Conservation (phyloP, 2,113 vertebrate species). For the Tenebrosternarchus preto region DNA sequence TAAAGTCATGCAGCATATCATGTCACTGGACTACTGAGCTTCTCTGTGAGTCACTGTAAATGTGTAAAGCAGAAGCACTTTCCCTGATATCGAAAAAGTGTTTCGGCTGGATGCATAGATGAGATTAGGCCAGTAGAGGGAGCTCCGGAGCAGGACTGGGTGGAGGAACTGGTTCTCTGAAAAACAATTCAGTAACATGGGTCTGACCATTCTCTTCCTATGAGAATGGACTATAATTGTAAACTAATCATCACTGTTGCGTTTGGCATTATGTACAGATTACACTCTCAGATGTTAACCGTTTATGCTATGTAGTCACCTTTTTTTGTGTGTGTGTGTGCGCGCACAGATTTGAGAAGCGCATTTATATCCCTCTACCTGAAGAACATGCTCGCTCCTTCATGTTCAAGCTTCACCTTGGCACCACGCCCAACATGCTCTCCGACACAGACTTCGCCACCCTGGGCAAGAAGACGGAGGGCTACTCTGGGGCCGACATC, state of each 20-base stretch:
- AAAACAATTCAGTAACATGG: too few species aligned
- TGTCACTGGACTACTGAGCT: not conserved
- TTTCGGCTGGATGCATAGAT: not conserved
- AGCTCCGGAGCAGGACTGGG: too few species aligned
- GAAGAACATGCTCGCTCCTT: constrained; percentile 89
- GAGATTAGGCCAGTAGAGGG: not conserved
- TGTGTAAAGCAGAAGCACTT: not conserved
- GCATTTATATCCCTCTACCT: constrained; percentile 96
- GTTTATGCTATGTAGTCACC: too few species aligned
- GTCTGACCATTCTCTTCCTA: not conserved
- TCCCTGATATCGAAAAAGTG: not conserved
- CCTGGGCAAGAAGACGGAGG: constrained; percentile 86
- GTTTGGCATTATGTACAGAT: constrained; percentile 6
- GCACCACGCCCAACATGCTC: constrained; percentile 82
- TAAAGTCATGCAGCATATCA: not conserved
- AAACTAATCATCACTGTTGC: too few species aligned
- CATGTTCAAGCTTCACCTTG: constrained; percentile 95
- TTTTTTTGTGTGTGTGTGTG: constrained; percentile 21
- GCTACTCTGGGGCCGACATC: constrained; percentile 94
- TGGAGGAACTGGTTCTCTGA: not conserved
- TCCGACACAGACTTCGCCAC: constrained; percentile 81
- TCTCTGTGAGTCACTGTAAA: constrained; percentile 10
- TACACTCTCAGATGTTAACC: too few species aligned
- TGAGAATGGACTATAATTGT: too few species aligned
- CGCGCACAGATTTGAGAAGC: constrained; percentile 90